A percentile compares a stretch with the other conserved stretches of the same genome.
Conservation (phyloP, 2,113 vertebrate genomes). For the Xenus cinereus region DNA sequence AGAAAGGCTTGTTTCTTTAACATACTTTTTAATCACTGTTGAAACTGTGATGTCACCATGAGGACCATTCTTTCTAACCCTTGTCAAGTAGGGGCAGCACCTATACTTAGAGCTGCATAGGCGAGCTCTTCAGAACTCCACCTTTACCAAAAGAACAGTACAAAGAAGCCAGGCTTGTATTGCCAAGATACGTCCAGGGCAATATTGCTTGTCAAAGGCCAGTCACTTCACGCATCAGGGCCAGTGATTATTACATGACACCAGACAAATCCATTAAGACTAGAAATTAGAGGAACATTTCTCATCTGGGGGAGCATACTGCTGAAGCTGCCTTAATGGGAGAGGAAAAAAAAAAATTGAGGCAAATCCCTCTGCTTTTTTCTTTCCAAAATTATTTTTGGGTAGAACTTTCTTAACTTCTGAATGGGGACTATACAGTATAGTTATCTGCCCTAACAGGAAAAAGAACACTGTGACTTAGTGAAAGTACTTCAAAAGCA, state of each 20-base stretch:
- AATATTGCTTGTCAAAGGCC: background rate
- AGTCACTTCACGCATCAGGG: background rate
- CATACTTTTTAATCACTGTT: background rate
- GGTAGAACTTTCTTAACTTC: background rate
- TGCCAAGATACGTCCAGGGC: background rate
- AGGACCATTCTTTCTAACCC: background rate
- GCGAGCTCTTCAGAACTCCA: background rate
- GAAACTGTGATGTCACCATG: background rate
- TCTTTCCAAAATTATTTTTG: background rate
- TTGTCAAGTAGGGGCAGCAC: background rate
- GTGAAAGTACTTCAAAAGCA: background rate
- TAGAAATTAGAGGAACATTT: background rate
- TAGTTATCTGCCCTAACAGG: background rate
- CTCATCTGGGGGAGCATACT: background rate
- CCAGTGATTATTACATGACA: background rate
- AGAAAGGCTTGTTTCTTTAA: background rate
- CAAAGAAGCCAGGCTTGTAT: background rate
- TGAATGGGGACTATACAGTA: background rate
- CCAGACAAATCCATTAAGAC: background rate
- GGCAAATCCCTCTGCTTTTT: background rate
- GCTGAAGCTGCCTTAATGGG: background rate
- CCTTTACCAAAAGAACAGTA: background rate
- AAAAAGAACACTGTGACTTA: background rate
- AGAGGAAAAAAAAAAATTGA: background rate
- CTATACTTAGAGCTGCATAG: background rate